Conservation (phyloP, 2,113 vertebrate species). For the Meles meles region DNA sequence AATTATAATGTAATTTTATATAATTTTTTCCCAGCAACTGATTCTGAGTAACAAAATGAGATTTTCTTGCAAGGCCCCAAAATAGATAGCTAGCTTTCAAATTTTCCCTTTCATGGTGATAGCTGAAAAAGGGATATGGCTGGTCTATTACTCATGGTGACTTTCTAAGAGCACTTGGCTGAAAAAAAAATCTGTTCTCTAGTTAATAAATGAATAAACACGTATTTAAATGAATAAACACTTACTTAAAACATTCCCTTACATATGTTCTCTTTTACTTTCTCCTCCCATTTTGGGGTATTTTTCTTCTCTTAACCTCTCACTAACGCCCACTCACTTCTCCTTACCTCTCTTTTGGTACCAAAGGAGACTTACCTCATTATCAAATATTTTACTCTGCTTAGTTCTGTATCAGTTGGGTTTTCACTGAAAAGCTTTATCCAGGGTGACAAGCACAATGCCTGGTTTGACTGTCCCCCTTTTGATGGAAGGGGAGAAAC, state of each 20-base stretch:
- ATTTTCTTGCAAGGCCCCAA: neutral
- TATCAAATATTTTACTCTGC: neutral
- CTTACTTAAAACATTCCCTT: neutral
- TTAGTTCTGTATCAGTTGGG: neutral
- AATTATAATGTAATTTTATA: neutral
- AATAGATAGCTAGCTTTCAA: neutral
- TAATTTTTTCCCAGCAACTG: neutral
- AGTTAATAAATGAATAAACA: neutral
- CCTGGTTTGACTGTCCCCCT: neutral
- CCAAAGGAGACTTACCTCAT: neutral
- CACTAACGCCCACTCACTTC: neutral
- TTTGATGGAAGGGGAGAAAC: neutral
- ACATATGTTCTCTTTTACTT: neutral
- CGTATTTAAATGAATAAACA: neutral
- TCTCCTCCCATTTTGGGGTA: neutral
- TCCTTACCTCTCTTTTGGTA: neutral
- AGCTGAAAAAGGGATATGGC: neutral
- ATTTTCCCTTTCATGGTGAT: neutral
- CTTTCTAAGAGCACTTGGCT: neutral
- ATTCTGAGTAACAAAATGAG: neutral
- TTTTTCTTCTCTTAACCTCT: neutral
- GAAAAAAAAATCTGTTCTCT: neutral
- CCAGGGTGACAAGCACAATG: neutral
- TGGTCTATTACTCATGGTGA: neutral
- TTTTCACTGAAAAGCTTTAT: neutral